phyloP scores from a whole-genome alignment of 35 echinoderm and acorn worm species.

The Lytechinus pictus region DNA sequence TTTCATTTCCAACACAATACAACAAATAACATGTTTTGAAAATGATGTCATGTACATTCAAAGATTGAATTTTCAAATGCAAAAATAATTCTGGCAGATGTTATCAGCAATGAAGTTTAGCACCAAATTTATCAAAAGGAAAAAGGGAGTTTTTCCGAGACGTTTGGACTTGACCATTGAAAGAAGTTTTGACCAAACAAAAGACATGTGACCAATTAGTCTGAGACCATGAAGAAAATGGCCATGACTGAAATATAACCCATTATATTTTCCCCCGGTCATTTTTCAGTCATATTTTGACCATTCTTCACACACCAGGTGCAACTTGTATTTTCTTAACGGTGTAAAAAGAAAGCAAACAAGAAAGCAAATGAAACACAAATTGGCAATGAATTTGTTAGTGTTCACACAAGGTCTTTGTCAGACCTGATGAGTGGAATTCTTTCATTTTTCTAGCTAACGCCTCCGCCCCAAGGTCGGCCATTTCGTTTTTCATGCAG shows the following conservation, averaged over 20 bases:
- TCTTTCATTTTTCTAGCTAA: neutral
- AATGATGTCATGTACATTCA: neutral
- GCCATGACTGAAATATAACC: neutral
- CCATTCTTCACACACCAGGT: neutral
- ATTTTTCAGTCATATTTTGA: neutral
- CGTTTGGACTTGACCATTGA: neutral
- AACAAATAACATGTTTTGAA: too few relatives aligned
- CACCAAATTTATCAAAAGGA: too few relatives aligned
- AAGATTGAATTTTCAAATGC: neutral
- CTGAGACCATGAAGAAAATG: neutral
- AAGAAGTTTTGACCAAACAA: neutral
- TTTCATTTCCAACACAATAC: neutral
- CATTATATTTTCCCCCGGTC: neutral
- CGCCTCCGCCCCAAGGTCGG: neutral
- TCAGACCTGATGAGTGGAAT: neutral
- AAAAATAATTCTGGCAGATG: neutral
- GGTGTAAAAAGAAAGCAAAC: neutral
- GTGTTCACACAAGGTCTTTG: neutral
- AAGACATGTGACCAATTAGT: neutral
- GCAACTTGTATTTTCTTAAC: neutral
- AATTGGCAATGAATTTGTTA: constrained; percentile 14
- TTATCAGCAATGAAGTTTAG: too few relatives aligned
- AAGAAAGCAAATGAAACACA: neutral
- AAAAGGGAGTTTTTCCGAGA: neutral
- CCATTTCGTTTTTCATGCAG: neutral